Evolutionary conservation across 2,888 invertebrate genomes (phyloP), one percentile per base, ranked within the genome.

Genomic region (Osedax fenrisi): DNA sequence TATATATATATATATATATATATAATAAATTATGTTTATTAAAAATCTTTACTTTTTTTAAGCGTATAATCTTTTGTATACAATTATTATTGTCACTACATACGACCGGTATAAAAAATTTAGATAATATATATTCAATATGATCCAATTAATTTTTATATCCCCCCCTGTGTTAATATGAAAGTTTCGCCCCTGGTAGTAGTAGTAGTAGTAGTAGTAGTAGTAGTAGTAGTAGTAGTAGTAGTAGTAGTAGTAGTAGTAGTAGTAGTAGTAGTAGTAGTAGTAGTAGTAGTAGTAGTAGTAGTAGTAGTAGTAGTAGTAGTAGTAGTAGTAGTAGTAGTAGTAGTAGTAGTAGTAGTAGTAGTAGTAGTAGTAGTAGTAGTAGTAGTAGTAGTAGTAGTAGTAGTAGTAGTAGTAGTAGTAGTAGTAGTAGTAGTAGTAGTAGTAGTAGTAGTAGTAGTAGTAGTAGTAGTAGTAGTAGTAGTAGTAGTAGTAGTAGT

Each of bases 261-360:
- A 22, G 61, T 5, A 61, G 61, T 61, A 61, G 61, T 61, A 61
- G 61, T 61, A 5, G 61, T 61, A 5, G 61, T 61, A 2, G 61
- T 61, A 5, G 61, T 61, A 61, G 61, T 61, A 61, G 61, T 61
- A 61, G 61, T 61, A 5, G 61, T 61, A 61, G 61, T 61, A 61
- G 61, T 61, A 61, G 61, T 61, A 61, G 61, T 61, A 61, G 61
- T 61, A 61, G 61, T 61, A 61, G 5, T 61, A 61, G 61, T 61
- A 61, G 61, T 61, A 61, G 61, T 61, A 61, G 61, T 61, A 61
- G 61, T 61, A 61, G 61, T 61, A 61, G 61, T 61, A 61, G 61
- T 61, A 61, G 61, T 5, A 61, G 61, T 61, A 61, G 61, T 5
- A 3, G 61, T 61, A 61, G 2, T 10, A 61, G 2, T 61, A 61